A percentile compares a stretch with the other conserved stretches of the same genome.
These are phyloP conservation scores for Oncorhynchus nerka DNA, from an alignment of 2,113 vertebrate species.

Conservation along the genomic window DNA sequence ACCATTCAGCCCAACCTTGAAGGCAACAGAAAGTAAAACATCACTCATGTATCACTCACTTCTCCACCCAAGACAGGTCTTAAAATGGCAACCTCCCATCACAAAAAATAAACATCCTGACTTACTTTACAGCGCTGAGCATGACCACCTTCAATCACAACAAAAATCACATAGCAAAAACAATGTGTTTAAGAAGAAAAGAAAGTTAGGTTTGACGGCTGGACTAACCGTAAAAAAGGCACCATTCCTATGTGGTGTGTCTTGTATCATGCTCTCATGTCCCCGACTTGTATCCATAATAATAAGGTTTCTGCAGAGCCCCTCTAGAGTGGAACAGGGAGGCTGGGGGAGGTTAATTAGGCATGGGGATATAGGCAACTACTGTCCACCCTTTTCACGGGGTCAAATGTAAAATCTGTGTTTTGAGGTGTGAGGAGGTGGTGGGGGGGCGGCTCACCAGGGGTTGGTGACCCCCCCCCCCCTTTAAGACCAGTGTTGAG, in stretches of 20 bases:
- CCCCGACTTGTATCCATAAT: conserved; percentile 25
- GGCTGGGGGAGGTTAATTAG: conserved; percentile 19
- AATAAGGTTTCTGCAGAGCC: conserved; percentile 28
- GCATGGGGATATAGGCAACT: conserved; percentile 38
- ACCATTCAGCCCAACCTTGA: conserved; percentile 24
- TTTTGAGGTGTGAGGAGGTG: conserved; percentile 47
- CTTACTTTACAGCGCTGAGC: conserved; percentile 40
- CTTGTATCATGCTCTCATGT: conserved; percentile 19
- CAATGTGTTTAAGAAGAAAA: conserved; percentile 8
- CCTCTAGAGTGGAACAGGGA: conserved; percentile 39
- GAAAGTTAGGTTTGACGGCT: conserved; percentile 17
- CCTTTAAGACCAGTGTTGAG: conserved; percentile 76
- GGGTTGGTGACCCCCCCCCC: conserved; percentile 27
- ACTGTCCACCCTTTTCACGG: conserved; percentile 56
- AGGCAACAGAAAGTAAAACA: conserved; percentile 4
- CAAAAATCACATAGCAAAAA: conserved; percentile 33
- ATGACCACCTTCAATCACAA: conserved; percentile 38
- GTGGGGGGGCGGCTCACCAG: neutral
- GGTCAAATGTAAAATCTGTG: conserved; percentile 36
- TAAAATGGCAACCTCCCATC: conserved; percentile 27
- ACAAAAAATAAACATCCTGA: conserved; percentile 24
- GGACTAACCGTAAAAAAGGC: conserved; percentile 41
- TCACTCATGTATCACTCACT: conserved; percentile 19
- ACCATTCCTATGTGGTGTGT: conserved; percentile 27
- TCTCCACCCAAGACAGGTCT: conserved; percentile 34